Base-by-base conservation (phyloP, 2,888 invertebrate genomes). In the Ceratothoa steindachneri region DNA sequence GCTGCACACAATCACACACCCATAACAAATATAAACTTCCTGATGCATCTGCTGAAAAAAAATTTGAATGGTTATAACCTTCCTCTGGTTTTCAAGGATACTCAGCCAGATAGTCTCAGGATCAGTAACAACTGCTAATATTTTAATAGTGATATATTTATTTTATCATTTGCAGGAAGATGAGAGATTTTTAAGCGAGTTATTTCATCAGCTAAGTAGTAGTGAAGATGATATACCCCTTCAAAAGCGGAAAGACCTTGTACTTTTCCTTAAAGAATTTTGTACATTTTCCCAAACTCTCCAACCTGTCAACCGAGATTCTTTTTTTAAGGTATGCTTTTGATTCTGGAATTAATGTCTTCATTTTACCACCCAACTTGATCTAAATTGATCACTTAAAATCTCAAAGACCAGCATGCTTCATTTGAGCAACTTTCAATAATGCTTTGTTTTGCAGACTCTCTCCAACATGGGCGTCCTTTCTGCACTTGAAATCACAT, bases 211-310 rank as follows among this genome's bases (percentile, higher is more conserved):
- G 85, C 88, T 99, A 82, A 94, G 92, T 15, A 41, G 64, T 30
- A 55, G 53, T 81, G 94, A 95, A 84, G 91, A 93, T 82, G 90
- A 90, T 82, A 95, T 95, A 60, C 89, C 91, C 29, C 90, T 95
- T 81, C 85, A 87, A 15, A 93, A 95, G 84, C 88, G 97, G 82
- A 89, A 95, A 83, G 99, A 99, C 86, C 89, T 97, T 83, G 94
- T 97, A 81, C 87, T 97, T 83, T 99, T 99, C 88, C 88, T 99
- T 81, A 98, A 97, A 85, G 99, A 99, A 86, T 97, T 97, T 87
- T 98, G 98, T 87, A 95, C 95, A 85, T 97, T 97, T 88, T 97
- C 98, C 81, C 97, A 98, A 87, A 97, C 96, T 84, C 87, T 99
- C 81, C 99, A 99, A 85, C 95, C 96, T 22, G 95, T 93, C 84